phyloP scores from a whole-genome alignment of 2,888 invertebrate genomes.

The Hylaea fasciaria region DNA sequence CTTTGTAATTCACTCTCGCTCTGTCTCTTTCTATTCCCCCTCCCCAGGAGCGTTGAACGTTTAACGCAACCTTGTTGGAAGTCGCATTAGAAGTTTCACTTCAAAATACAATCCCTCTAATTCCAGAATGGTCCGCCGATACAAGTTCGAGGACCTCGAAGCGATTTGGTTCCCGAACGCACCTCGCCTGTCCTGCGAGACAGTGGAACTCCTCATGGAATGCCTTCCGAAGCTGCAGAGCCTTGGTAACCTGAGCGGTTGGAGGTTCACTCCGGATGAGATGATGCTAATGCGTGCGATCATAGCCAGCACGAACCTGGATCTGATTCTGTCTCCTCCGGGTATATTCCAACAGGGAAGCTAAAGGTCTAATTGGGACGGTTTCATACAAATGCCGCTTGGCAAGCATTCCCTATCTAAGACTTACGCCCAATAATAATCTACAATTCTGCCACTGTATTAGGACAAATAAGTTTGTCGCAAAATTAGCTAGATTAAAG shows the following conservation, averaged over 20 bases:
- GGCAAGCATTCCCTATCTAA: background rate
- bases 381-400: background rate
- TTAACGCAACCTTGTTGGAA: too few species aligned
- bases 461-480: too few species aligned
- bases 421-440: too few species aligned
- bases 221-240: slow-evolving; percentile 87
- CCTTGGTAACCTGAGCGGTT: slow-evolving; percentile 88
- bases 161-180: slow-evolving; percentile 89
- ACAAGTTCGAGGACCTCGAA: slow-evolving; percentile 86
- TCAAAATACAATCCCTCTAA: background rate
- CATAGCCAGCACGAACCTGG: slow-evolving; percentile 87
- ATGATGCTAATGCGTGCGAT: slow-evolving; percentile 87
- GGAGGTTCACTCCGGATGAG: slow-evolving; percentile 88
- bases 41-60: too few species aligned
- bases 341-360: slow-evolving; percentile 81
- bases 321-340: slow-evolving; percentile 86
- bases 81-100: too few species aligned
- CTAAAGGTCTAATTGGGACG: slow-evolving; percentile 38
- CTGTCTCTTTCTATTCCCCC: too few species aligned
- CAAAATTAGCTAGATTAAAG: background rate
- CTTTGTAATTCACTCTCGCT: too few species aligned
- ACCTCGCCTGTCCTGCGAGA: slow-evolving; percentile 85
- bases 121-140: slow-evolving; percentile 87
- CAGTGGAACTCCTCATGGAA: slow-evolving; percentile 88
- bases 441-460: too few species aligned